A percentile compares a stretch with the other conserved stretches of the same genome.
Evolutionary conservation across 2,888 invertebrate genomes (phyloP).

Genomic region (Drosophila melanosoma): DNA sequence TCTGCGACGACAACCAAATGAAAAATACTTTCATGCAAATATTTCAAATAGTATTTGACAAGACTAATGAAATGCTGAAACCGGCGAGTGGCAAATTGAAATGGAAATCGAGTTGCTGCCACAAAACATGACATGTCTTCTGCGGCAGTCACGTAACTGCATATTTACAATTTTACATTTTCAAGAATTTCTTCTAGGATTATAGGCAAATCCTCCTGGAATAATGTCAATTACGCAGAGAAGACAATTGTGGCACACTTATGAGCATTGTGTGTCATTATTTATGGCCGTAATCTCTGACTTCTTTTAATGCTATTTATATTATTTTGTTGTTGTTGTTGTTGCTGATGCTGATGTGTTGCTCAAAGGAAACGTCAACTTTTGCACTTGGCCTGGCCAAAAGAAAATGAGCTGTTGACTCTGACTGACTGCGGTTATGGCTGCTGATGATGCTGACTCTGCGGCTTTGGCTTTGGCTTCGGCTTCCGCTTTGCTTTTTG

Average conservation of each 20-base stretch:
- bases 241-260: slow-evolving; percentile 51
- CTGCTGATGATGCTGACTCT: slow-evolving; percentile 17
- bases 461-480: slow-evolving; percentile 12
- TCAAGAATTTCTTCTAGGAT: background rate
- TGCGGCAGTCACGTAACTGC: slow-evolving; percentile 73
- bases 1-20: background rate
- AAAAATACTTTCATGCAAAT: background rate
- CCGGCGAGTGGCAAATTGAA: slow-evolving; percentile 56
- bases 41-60: slow-evolving; percentile 35
- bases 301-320: slow-evolving; percentile 48
- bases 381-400: slow-evolving; percentile 59
- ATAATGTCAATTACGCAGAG: slow-evolving; percentile 42
- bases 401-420: slow-evolving; percentile 19
- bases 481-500: slow-evolving; percentile 7
- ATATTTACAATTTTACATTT: slow-evolving; percentile 50
- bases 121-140: slow-evolving; percentile 26
- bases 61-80: slow-evolving; percentile 55
- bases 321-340: background rate
- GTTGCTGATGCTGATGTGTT: background rate
- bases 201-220: slow-evolving; percentile 2
- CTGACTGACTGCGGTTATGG: slow-evolving; percentile 21
- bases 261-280: slow-evolving; percentile 38
- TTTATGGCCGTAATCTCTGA: slow-evolving; percentile 45
- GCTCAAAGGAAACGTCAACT: slow-evolving; percentile 44
- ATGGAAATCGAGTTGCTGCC: slow-evolving; percentile 53